These are phyloP conservation scores for Amphimedon queenslandica DNA, from an alignment of 37 sponge, comb jelly and placozoan genomes.

Conservation along the genomic window DNA sequence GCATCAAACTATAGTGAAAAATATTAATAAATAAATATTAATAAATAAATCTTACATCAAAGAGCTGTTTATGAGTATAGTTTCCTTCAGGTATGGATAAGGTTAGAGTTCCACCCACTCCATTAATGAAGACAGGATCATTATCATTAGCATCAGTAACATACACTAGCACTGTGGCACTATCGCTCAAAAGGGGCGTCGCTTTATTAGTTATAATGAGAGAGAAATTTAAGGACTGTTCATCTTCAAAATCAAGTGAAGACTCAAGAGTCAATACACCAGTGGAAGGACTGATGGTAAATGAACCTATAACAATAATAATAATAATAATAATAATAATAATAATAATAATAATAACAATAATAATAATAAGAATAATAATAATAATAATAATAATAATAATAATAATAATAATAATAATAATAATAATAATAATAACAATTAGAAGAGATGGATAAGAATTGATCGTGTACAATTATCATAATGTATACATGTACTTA, in stretches of 20 bases:
- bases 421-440: too few species aligned
- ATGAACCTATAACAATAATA: constrained; percentile 2
- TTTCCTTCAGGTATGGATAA: too few species aligned
- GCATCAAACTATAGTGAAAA: constrained; percentile 28
- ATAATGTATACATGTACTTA: background rate
- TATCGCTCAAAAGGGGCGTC: background rate
- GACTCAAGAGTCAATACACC: constrained; percentile 18
- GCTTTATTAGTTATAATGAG: background rate
- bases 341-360: too few species aligned
- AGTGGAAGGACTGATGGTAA: constrained; percentile 6
- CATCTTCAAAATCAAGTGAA: constrained; percentile 15
- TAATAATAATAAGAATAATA: too few species aligned
- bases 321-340: too few species aligned
- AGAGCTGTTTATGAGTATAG: too few species aligned
- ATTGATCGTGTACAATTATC: too few species aligned
- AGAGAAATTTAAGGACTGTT: background rate
- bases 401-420: too few species aligned
- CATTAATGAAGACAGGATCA: constrained; percentile 2
- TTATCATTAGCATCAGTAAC: constrained; percentile 29
- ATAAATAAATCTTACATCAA: too few species aligned
- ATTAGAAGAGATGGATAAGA: too few species aligned
- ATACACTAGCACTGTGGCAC: background rate
- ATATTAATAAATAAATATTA: background rate
- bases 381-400: too few species aligned
- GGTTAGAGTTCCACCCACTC: too few species aligned